Base-by-base conservation (phyloP, 2,888 invertebrate genomes). In the Drosophila borborema region DNA sequence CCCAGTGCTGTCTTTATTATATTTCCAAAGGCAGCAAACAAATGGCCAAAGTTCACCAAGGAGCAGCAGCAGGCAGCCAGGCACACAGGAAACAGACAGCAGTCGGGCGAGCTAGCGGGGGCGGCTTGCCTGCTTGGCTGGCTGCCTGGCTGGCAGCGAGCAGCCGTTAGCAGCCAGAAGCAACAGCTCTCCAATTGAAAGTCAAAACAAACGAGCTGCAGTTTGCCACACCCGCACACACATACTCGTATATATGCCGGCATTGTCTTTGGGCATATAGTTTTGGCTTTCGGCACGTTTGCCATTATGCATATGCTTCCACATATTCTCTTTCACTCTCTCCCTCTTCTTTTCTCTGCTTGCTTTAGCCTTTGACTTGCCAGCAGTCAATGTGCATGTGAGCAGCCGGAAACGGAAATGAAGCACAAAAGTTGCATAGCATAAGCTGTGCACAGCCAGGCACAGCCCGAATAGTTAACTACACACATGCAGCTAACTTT, bases 251-350 rank as follows among this genome's bases (percentile, higher is more conserved):
- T n/a, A 41, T 14, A 45, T 31, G 16, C 69, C 20, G 28, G 34
- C 74, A 83, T 85, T 89, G 90, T 89, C 72, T 83, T 77, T 86
- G 55, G 77, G 60, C 68, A 72, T 74, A 89, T 75, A 81, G 70
- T 84, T 89, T 79, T 70, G 79, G 75, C 89, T 83, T 86, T 89
- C 81, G 81, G 89, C 87, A 86, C 73, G 86, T 76, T 83, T 82
- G 79, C 74, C 72, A 81, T 86, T 86, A 72, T 89, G 87, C 84
- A 89, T 85, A 74, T 79, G 88, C 82, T 82, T 64, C 58, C 64
- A 72, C 58, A 69, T 69, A 76, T 74, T 41, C 74, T 61, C 48
- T 49, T 18, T 45, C 28, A 53, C 3, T 41, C 9, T 14, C 5
- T 20, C 23, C 51, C 62, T 51, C 51, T 45, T 54, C 31, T 40